Percentiles rank a stretch among this genome's conserved stretches.
Evolutionary conservation across 2,888 invertebrate genomes (phyloP).

Genomic region (Choreutis nemorana): DNA sequence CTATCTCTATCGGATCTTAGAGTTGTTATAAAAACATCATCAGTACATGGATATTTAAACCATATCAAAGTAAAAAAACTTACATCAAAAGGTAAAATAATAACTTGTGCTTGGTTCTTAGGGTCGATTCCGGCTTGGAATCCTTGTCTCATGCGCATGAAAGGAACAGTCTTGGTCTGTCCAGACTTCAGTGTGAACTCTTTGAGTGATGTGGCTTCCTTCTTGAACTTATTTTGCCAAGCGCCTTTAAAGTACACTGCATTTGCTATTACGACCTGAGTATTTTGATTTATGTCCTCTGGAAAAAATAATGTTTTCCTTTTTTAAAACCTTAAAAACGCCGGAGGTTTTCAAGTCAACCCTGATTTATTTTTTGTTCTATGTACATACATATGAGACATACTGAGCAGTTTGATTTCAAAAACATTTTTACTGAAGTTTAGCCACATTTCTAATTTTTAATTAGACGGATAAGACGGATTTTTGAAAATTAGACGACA

Average conservation of each 20-base stretch:
- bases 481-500: no score
- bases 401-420: no score
- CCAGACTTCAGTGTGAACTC: constrained; percentile 61
- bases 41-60: no score
- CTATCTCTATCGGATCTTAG: no score
- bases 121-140: constrained; percentile 62
- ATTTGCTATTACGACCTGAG: constrained; percentile 71
- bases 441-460: no score
- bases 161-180: constrained; percentile 48
- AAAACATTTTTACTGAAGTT: no score
- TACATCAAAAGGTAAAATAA: constrained; percentile 72
- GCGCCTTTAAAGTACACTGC: constrained; percentile 78
- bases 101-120: constrained; percentile 63
- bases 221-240: constrained; percentile 72
- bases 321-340: no score
- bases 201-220: constrained; percentile 51
- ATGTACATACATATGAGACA: constrained; percentile 7
- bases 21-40: no score
- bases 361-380: neutral
- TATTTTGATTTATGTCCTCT: constrained; percentile 57
- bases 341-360: no score
- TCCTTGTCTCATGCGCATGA: constrained; percentile 68
- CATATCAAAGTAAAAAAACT: constrained; percentile 10
- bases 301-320: constrained; percentile 18
- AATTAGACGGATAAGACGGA: no score